phyloP scores from a whole-genome alignment of 2,113 vertebrate genomes.

The Galbula dea region DNA sequence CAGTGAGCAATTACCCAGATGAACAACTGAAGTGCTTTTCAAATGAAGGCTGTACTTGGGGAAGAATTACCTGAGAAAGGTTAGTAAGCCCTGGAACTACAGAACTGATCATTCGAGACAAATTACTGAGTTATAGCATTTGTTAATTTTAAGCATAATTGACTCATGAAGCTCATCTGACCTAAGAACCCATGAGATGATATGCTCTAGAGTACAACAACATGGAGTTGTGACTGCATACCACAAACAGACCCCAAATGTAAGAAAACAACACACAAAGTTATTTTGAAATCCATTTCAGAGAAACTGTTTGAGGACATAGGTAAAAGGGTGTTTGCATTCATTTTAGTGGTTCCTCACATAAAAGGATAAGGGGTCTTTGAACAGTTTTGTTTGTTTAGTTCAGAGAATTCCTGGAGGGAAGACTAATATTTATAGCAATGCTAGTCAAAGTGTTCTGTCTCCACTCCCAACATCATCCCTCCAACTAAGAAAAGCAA shows the following conservation, averaged over 20 bases:
- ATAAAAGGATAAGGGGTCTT: not conserved
- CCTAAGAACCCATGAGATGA: not conserved
- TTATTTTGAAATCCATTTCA: not conserved
- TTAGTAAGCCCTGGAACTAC: not conserved
- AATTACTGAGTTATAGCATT: not conserved
- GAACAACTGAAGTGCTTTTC: not conserved
- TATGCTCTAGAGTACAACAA: not conserved
- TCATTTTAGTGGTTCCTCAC: not conserved
- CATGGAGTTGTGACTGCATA: not conserved
- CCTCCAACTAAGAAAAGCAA: not conserved
- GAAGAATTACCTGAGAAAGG: not conserved
- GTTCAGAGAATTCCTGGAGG: conserved; percentile 3
- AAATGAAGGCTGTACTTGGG: not conserved
- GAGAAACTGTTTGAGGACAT: not conserved
- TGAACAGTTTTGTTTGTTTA: not conserved
- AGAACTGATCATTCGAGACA: not conserved
- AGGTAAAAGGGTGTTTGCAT: not conserved
- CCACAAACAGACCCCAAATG: not conserved
- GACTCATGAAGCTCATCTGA: not conserved
- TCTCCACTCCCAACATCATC: not conserved
- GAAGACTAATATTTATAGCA: conserved; percentile 3
- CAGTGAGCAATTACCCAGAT: not conserved
- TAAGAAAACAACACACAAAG: not conserved
- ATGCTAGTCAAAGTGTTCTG: not conserved
- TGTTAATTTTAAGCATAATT: not conserved